Conservation (phyloP, 2,797 vertebrate species). For the Clarias laeviceps region DNA sequence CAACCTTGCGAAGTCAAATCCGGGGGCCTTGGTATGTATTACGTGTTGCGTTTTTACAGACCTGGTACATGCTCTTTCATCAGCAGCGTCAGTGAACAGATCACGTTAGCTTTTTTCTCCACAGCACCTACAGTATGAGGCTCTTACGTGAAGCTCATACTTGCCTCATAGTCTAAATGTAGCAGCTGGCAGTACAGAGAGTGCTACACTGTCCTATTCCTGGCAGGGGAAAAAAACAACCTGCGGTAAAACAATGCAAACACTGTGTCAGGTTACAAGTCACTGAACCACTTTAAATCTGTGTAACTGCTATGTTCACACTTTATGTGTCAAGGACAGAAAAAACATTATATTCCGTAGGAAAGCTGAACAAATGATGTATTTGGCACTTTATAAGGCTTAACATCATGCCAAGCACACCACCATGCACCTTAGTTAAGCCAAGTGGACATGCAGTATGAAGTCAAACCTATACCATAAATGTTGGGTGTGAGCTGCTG, state of each 20-base stretch:
- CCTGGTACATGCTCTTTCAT: slow-evolving; percentile 53
- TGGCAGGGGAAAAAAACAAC: slow-evolving; percentile 11
- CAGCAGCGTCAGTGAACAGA: slow-evolving; percentile 36
- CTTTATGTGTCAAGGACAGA: background rate
- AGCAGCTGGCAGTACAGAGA: slow-evolving; percentile 32
- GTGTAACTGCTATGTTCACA: background rate
- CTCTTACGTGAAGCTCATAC: slow-evolving; percentile 49
- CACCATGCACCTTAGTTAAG: background rate
- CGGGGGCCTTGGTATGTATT: slow-evolving; percentile 85
- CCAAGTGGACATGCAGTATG: background rate
- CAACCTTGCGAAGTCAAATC: slow-evolving; percentile 89
- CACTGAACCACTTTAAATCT: slow-evolving; percentile 3
- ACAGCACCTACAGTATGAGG: slow-evolving; percentile 21
- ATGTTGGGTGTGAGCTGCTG: background rate
- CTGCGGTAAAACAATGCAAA: slow-evolving; percentile 28
- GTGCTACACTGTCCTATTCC: slow-evolving; percentile 48
- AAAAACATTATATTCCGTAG: slow-evolving; percentile 1
- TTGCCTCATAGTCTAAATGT: slow-evolving; percentile 42
- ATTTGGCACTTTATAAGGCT: background rate
- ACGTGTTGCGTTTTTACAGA: slow-evolving; percentile 25
- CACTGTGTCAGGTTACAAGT: slow-evolving; percentile 4
- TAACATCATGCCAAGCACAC: too few relatives aligned
- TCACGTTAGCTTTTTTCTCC: slow-evolving; percentile 45
- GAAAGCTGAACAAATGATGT: background rate
- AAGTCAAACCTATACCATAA: background rate